Percentiles rank a stretch among this genome's conserved stretches.
Conservation (phyloP, 2,888 invertebrate genomes). For the Eulithis testata region DNA sequence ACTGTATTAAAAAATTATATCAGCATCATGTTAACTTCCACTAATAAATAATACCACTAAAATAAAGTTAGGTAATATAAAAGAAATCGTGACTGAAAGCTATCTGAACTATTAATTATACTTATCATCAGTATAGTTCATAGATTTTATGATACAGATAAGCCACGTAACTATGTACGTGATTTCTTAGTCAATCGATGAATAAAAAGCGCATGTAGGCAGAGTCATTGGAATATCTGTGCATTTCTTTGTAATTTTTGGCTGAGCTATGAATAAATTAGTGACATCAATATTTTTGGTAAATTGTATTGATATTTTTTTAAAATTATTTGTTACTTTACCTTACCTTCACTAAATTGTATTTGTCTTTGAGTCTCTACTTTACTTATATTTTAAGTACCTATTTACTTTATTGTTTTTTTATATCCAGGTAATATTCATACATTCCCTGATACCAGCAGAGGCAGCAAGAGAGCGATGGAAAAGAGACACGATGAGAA, state of each 20-base stretch:
- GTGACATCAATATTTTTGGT: constrained; percentile 40
- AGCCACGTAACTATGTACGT: constrained; percentile 36
- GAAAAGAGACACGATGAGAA: constrained; percentile 35
- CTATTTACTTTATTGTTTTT: background rate
- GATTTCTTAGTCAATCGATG: constrained; percentile 19
- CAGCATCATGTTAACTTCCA: too few relatives aligned
- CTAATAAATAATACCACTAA: too few relatives aligned
- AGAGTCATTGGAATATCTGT: constrained; percentile 15
- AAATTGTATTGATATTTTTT: constrained; percentile 8
- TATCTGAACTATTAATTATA: constrained; percentile 12
- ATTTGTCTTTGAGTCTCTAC: too few relatives aligned
- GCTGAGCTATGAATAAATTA: constrained; percentile 35
- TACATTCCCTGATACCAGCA: constrained; percentile 36
- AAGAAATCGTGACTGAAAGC: background rate
- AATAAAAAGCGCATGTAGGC: constrained; percentile 32
- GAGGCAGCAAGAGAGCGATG: constrained; percentile 34
- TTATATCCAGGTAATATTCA: constrained; percentile 38
- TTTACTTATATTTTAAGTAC: too few relatives aligned
- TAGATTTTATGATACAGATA: constrained; percentile 27
- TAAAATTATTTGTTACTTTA: background rate
- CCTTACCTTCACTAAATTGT: background rate
- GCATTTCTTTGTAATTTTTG: constrained; percentile 28
- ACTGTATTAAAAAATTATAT: too few relatives aligned
- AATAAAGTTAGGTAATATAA: background rate
- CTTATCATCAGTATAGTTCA: constrained; percentile 2